phyloP scores from a whole-genome alignment of 1,140 invertebrate species.

The Pogonomyrmex barbatus region DNA sequence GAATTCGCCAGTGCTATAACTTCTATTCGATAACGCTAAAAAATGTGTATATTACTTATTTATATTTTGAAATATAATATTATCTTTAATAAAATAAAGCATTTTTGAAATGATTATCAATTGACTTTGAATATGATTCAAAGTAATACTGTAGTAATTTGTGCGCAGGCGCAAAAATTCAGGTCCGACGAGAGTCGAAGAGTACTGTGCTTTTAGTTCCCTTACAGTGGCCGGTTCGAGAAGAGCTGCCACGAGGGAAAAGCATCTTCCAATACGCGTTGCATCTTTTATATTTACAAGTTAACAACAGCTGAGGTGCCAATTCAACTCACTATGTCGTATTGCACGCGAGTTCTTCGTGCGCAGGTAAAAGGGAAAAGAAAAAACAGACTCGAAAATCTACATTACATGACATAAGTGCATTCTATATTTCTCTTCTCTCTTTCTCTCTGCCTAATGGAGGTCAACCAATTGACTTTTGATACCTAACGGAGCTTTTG shows the following conservation, averaged over 20 bases:
- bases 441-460: neutral
- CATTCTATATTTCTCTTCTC: neutral
- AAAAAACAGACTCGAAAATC: neutral
- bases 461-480: constrained; percentile 47
- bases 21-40: neutral
- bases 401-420: neutral
- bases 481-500: neutral
- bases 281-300: constrained; percentile 64
- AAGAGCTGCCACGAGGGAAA: constrained; percentile 84
- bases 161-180: constrained; percentile 79
- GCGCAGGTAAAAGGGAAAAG: constrained; percentile 88
- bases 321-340: constrained; percentile 88
- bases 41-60: neutral
- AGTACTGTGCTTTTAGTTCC: constrained; percentile 79
- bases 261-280: constrained; percentile 54
- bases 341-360: constrained; percentile 91
- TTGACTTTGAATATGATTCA: neutral
- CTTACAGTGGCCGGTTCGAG: constrained; percentile 85
- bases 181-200: constrained; percentile 70
- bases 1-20: neutral
- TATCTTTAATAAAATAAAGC: neutral
- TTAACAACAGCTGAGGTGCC: constrained; percentile 58
- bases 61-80: neutral
- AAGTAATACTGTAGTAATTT: neutral
- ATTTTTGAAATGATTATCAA: neutral